Percentiles rank a stretch among this genome's conserved stretches.
phyloP scores from a whole-genome alignment of 2,797 vertebrate genomes.

The Diceros bicornis region DNA sequence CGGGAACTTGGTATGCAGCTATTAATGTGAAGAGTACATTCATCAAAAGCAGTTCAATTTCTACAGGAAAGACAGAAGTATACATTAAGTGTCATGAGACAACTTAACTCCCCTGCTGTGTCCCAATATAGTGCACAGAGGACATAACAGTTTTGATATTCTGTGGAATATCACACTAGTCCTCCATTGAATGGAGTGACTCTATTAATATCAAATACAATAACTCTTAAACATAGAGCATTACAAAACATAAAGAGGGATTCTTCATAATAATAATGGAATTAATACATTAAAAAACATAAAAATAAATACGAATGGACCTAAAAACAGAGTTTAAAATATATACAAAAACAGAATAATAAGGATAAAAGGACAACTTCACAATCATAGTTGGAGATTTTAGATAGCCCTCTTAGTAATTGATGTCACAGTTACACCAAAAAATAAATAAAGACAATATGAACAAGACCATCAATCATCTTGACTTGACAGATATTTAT shows the following conservation, averaged over 20 bases:
- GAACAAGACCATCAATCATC: neutral
- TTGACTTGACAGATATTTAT: neutral
- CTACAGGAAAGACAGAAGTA: neutral
- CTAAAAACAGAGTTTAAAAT: neutral
- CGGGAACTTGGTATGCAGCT: neutral
- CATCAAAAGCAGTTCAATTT: neutral
- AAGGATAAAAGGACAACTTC: neutral
- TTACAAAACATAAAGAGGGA: neutral
- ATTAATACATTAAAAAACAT: neutral
- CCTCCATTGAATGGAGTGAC: neutral
- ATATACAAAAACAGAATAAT: neutral
- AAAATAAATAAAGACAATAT: neutral
- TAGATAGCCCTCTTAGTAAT: neutral
- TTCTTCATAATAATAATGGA: neutral
- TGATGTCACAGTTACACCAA: neutral
- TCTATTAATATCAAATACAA: neutral
- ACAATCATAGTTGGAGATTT: neutral
- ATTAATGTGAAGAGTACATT: neutral
- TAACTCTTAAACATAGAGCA: neutral
- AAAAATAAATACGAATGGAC: neutral
- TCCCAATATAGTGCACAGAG: neutral
- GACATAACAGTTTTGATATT: neutral
- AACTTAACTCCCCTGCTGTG: neutral
- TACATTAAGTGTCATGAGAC: neutral
- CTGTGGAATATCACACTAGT: neutral